phyloP scores from a whole-genome alignment of 2,888 invertebrate genomes.

The Ectropis crepuscularia region DNA sequence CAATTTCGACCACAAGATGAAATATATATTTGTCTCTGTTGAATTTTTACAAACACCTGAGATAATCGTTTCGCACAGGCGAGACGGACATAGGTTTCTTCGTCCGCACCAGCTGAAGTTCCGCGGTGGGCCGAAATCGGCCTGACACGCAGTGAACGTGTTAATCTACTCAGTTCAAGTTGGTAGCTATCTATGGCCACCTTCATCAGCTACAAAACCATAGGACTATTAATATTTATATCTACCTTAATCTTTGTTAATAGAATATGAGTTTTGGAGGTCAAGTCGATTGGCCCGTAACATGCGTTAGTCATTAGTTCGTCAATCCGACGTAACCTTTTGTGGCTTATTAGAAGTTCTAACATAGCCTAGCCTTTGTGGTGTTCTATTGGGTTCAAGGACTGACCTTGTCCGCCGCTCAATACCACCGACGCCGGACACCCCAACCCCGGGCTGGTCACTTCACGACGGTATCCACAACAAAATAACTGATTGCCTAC shows the following conservation, averaged over 20 bases:
- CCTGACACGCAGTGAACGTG: too few species aligned
- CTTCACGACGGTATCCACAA: conserved; percentile 43
- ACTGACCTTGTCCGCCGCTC: conserved; percentile 94
- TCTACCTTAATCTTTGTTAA: conserved; percentile 10
- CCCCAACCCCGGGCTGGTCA: conserved; percentile 48
- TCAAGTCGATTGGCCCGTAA: conserved; percentile 47
- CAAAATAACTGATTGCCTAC: conserved; percentile 48
- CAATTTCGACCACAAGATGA: too few species aligned
- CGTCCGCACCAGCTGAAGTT: too few species aligned
- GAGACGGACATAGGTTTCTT: too few species aligned
- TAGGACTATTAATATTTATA: conserved; percentile 4
- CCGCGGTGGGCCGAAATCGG: too few species aligned
- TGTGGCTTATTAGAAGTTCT: conserved; percentile 49
- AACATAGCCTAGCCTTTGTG: conserved; percentile 63
- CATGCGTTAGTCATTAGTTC: conserved; percentile 54
- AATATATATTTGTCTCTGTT: too few species aligned
- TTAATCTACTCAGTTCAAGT: too few species aligned
- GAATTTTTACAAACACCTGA: too few species aligned
- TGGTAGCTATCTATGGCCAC: background rate
- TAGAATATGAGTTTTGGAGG: conserved; percentile 30
- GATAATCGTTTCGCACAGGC: too few species aligned
- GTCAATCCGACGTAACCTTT: conserved; percentile 55
- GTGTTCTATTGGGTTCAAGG: conserved; percentile 90
- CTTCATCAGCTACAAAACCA: conserved; percentile 3
- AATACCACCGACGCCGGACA: conserved; percentile 90